These are phyloP conservation scores for Cassiopea andromeda DNA, from an alignment of 30 jellyfish, hydroid and myxozoan species.

Conservation along the genomic window DNA sequence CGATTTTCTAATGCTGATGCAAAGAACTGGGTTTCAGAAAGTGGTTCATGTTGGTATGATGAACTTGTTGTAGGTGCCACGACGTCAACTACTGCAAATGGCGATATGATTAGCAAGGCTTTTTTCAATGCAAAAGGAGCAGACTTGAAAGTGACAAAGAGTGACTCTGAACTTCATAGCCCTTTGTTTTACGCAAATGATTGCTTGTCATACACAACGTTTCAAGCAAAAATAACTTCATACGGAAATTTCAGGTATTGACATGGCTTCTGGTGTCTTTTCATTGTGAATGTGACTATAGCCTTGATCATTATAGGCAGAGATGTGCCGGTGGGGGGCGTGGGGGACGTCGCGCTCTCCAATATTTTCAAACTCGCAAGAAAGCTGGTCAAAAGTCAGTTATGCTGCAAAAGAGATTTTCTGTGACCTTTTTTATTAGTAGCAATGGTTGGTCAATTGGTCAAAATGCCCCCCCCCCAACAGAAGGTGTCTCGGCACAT, in stretches of 20 bases:
- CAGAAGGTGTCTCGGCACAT: no score
- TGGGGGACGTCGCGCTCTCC: no score
- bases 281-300: no score
- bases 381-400: no score
- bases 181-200: slow-evolving; percentile 4
- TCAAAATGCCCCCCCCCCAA: no score
- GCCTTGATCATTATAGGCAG: no score
- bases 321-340: no score
- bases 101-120: slow-evolving; percentile 60
- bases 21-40: slow-evolving; percentile 25
- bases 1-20: slow-evolving; percentile 68
- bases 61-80: slow-evolving; percentile 10
- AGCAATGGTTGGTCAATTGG: no score
- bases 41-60: slow-evolving; percentile 57
- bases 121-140: slow-evolving; percentile 31
- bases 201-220: slow-evolving; percentile 23
- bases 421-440: no score
- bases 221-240: slow-evolving; percentile 19
- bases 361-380: no score
- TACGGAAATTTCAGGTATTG: slow-evolving; percentile 64
- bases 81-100: slow-evolving; percentile 27
- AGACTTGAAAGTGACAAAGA: slow-evolving; percentile 25
- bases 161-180: slow-evolving; percentile 8
- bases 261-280: background rate
- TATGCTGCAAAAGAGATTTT: no score